Evolutionary conservation across 2,113 vertebrate species (phyloP), one percentile per base, ranked within the genome.

Genomic region (Nibea albiflora): DNA sequence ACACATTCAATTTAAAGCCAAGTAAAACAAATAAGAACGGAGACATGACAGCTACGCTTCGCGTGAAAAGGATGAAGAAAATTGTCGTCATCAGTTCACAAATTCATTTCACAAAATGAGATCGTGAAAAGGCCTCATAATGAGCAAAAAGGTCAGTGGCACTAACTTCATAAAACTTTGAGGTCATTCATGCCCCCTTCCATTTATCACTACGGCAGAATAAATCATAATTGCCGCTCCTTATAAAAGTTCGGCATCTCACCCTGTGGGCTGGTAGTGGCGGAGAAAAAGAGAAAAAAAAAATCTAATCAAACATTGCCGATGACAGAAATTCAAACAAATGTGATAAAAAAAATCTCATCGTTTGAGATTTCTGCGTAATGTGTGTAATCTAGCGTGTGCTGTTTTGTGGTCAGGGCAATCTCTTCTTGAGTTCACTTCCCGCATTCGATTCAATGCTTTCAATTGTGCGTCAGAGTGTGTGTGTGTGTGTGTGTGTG

Each of bases 81-180:
- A 77, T 68, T 4, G 39, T 8, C 10, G 9, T 5, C 11, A 28
- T 42, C 44, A 2, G n/a, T 52, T 57, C 39, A 57, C 52, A 46
- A 73, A 86, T 80, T 71, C n/a, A 71, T 70, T 67, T 49, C 19
- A 17, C 24, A 50, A 44, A 58, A 71, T 63, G 8, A 80, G 26
- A 81, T 42, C n/a, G 22, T 65, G 58, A 80, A 67, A 77, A 67
- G 49, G 46, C 11, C 49, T 11, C 17, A 80, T 80, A 50, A 62
- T 52, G 73, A 75, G 31, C 54, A 87, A 78, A 74, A 80, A 74
- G 76, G 87, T 83, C 84, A 61, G 28, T 0, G 35, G 28, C 56
- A 71, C 50, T 26, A 64, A 79, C 67, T 78, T 68, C 60, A 75
- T 64, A 16, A 76, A 82, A 67, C 35, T 80, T 46, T 24, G 44